Conservation (phyloP, 2,797 vertebrate genomes). For the Acanthis flammea region DNA sequence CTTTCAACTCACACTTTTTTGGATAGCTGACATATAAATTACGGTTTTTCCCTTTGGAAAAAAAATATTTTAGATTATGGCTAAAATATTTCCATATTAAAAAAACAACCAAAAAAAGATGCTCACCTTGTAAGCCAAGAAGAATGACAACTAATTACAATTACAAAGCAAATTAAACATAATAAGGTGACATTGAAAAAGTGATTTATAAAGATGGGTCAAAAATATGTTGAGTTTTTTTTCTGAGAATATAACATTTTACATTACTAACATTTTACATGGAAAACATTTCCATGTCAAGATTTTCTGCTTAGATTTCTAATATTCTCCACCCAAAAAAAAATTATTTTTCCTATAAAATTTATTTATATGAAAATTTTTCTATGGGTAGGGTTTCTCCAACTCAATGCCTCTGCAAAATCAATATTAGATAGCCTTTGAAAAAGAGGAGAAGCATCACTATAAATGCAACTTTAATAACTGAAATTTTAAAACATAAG, state of each 20-base stretch:
- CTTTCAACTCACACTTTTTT: not conserved
- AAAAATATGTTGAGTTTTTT: fast-evolving
- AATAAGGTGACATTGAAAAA: not conserved
- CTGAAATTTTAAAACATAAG: not conserved
- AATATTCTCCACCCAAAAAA: not conserved
- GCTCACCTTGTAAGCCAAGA: not conserved
- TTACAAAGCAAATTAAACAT: not conserved
- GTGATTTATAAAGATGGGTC: not conserved
- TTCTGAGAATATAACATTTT: not conserved
- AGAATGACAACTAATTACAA: not conserved
- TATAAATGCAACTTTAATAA: not conserved
- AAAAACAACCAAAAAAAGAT: not conserved
- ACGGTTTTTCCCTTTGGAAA: not conserved
- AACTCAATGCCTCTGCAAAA: not conserved
- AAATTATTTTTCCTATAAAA: not conserved
- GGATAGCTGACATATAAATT: not conserved
- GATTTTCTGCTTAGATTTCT: not conserved
- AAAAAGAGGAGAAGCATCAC: not conserved
- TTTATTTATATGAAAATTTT: not conserved
- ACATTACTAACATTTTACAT: not conserved
- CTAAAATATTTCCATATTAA: not conserved
- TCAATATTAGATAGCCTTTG: not conserved
- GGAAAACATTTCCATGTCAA: not conserved
- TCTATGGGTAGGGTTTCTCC: not conserved
- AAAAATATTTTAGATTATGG: not conserved